Conservation (phyloP, 2,888 invertebrate genomes). For the Molorchus minor region DNA sequence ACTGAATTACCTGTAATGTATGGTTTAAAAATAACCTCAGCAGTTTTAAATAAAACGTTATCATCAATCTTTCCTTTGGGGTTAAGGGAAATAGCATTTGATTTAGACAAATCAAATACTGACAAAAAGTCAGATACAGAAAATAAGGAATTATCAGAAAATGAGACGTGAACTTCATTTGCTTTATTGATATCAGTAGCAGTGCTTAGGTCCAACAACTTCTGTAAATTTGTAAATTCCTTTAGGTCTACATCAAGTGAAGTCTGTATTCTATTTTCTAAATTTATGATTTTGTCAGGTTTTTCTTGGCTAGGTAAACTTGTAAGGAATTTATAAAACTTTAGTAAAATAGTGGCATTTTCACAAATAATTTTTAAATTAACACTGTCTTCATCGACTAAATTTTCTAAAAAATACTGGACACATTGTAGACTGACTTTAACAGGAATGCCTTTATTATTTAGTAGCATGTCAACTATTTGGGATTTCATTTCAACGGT, state of each 20-base stretch:
- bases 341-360: constrained; percentile 53
- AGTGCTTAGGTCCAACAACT: constrained; percentile 69
- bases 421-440: constrained; percentile 68
- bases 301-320: constrained; percentile 39
- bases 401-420: constrained; percentile 59
- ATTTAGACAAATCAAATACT: constrained; percentile 62
- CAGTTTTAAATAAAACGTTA: constrained; percentile 59
- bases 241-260: constrained; percentile 63
- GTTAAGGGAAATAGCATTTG: constrained; percentile 60
- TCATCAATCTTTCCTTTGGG: constrained; percentile 57
- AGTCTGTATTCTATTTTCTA: constrained; percentile 39
- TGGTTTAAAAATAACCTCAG: constrained; percentile 56
- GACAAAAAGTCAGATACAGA: constrained; percentile 67
- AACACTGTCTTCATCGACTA: constrained; percentile 46
- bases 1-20: constrained; percentile 49
- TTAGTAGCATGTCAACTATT: constrained; percentile 75
- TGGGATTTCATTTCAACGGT: constrained; percentile 78
- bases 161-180: constrained; percentile 61
- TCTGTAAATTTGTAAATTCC: constrained; percentile 72
- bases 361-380: constrained; percentile 52
- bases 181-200: constrained; percentile 57
- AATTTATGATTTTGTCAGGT: constrained; percentile 48
- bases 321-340: constrained; percentile 51
- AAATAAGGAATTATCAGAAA: constrained; percentile 65
- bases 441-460: constrained; percentile 71